phyloP scores from a whole-genome alignment of 2,888 invertebrate species.

The Spodoptera picta region DNA sequence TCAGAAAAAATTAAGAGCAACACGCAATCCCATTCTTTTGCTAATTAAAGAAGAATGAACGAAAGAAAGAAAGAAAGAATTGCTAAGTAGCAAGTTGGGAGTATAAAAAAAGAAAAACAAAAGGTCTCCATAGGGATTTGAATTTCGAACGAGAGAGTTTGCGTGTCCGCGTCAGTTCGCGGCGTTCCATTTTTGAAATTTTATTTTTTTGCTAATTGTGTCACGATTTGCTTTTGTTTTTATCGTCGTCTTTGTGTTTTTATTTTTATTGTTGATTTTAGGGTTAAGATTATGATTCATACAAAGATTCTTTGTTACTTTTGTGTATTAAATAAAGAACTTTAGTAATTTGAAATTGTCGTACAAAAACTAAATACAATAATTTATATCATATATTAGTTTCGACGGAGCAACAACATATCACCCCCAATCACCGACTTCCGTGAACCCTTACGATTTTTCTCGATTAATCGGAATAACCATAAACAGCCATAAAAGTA shows the following conservation, averaged over 20 bases:
- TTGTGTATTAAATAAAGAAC: no score
- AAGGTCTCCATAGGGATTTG: conserved; percentile 76
- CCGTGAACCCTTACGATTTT: conserved; percentile 41
- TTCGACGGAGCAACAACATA: conserved; percentile 23
- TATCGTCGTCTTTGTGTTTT: conserved; percentile 40
- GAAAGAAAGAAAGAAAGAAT: conserved; percentile 82
- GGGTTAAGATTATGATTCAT: conserved; percentile 35
- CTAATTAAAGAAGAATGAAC: conserved; percentile 82
- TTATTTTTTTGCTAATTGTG: conserved; percentile 65
- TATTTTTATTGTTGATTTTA: conserved; percentile 48
- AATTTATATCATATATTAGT: no score
- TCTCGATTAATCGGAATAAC: conserved; percentile 42
- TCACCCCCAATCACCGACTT: conserved; percentile 44
- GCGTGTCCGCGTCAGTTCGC: conserved; percentile 81
- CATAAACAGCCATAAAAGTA: conserved; percentile 53
- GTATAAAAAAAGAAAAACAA: conserved; percentile 79
- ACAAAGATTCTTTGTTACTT: conserved; percentile 4
- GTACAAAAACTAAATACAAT: no score
- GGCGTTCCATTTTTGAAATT: conserved; percentile 77
- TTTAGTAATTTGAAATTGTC: no score
- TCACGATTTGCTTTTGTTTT: conserved; percentile 59
- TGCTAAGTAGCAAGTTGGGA: conserved; percentile 86
- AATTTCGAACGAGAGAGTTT: conserved; percentile 81
- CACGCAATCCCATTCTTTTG: conserved; percentile 86
- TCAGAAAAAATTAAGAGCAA: conserved; percentile 84